These are phyloP conservation scores for Drosophila funebris DNA, from an alignment of 1,140 invertebrate genomes.

Conservation along the genomic window DNA sequence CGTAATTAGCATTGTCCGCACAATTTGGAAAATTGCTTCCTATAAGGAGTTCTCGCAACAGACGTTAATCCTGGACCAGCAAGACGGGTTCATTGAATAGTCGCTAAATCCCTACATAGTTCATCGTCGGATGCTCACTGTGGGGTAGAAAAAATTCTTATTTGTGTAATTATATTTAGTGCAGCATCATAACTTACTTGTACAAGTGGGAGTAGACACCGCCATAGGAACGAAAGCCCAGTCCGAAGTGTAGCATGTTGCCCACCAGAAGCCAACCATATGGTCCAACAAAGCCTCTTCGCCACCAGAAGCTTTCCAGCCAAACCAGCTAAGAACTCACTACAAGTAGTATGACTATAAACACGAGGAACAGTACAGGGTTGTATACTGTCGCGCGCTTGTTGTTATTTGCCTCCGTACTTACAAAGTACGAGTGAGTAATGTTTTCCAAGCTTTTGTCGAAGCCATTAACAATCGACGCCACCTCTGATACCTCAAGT, in stretches of 20 bases:
- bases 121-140: constrained; percentile 36
- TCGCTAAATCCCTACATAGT: constrained; percentile 66
- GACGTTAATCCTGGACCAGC: no score
- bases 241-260: constrained; percentile 52
- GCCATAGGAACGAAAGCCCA: constrained; percentile 49
- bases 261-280: constrained; percentile 53
- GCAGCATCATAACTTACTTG: constrained; percentile 29
- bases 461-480: no score
- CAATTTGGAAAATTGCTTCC: no score
- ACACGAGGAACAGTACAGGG: neutral
- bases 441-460: no score
- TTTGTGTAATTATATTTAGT: neutral
- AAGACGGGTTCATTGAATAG: no score
- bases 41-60: no score
- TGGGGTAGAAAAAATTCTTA: neutral
- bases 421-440: no score
- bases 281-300: constrained; percentile 43
- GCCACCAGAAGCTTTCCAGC: constrained; percentile 34
- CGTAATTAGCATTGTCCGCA: no score
- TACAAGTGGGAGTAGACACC: constrained; percentile 55
- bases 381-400: no score
- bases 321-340: neutral
- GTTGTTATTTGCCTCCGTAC: no score
- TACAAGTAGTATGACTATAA: neutral
- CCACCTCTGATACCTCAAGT: no score